phyloP scores from a whole-genome alignment of 2,888 invertebrate genomes.

The Sphaerophoria taeniata region DNA sequence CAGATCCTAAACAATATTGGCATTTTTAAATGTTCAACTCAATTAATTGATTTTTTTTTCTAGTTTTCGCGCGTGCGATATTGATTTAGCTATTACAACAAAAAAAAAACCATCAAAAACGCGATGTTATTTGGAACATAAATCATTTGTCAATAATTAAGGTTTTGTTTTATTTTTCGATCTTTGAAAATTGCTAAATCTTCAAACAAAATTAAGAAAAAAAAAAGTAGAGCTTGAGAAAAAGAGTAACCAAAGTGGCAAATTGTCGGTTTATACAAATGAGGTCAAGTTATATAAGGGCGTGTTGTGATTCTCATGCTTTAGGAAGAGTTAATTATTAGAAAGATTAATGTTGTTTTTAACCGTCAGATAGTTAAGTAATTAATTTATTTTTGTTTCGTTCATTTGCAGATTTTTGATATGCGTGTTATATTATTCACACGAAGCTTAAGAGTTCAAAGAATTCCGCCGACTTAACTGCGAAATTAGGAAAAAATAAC shows the following conservation, averaged over 20 bases:
- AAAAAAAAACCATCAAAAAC: neutral
- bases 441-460: conserved; percentile 24
- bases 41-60: conserved; percentile 15
- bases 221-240: neutral
- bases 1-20: conserved; percentile 7
- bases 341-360: conserved; percentile 31
- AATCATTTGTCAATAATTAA: conserved; percentile 13
- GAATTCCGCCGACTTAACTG: neutral
- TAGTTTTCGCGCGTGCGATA: neutral
- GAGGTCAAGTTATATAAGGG: conserved; percentile 18
- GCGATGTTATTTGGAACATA: neutral
- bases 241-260: conserved; percentile 26
- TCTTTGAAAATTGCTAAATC: neutral
- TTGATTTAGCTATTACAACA: neutral
- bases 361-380: neutral
- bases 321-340: conserved; percentile 15
- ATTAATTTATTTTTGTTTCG: conserved; percentile 17
- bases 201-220: neutral
- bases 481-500: neutral
- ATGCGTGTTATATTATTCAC: conserved; percentile 43
- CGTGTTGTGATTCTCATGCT: neutral
- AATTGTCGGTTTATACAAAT: neutral
- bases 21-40: neutral
- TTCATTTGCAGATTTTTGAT: conserved; percentile 8
- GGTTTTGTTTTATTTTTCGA: neutral